Conservation (phyloP, 2,888 invertebrate genomes). For the Nephrotoma flavescens region DNA sequence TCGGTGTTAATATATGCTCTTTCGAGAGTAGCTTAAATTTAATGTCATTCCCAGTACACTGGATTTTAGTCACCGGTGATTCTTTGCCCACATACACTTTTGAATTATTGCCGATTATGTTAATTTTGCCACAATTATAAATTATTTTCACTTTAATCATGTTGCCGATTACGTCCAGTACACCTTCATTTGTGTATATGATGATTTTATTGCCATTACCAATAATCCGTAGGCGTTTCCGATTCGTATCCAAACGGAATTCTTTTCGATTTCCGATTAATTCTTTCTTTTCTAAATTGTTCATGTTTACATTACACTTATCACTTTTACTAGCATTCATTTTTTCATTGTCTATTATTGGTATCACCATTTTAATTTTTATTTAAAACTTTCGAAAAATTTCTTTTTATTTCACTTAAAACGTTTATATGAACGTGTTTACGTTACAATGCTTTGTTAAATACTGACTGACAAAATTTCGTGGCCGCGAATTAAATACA, state of each 20-base stretch:
- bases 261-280: conserved; percentile 28
- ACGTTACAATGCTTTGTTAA: not conserved
- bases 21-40: not conserved
- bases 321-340: not conserved
- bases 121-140: conserved; percentile 22
- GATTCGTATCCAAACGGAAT: conserved; percentile 25
- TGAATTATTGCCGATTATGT: conserved; percentile 28
- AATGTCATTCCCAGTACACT: conserved; percentile 28
- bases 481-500: not conserved
- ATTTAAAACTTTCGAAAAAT: not conserved
- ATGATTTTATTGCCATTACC: conserved; percentile 29
- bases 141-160: conserved; percentile 25
- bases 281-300: conserved; percentile 15
- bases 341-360: conserved; percentile 8
- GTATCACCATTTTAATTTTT: conserved; percentile 11
- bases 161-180: conserved; percentile 26
- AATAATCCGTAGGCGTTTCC: conserved; percentile 23
- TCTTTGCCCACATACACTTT: conserved; percentile 26
- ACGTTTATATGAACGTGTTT: not conserved
- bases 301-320: not conserved
- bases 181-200: conserved; percentile 23
- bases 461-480: not conserved
- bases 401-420: not conserved
- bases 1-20: not conserved
- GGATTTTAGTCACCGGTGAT: conserved; percentile 23